Conservation (phyloP, 2,888 invertebrate species). For the Strigamia transsilvanica region DNA sequence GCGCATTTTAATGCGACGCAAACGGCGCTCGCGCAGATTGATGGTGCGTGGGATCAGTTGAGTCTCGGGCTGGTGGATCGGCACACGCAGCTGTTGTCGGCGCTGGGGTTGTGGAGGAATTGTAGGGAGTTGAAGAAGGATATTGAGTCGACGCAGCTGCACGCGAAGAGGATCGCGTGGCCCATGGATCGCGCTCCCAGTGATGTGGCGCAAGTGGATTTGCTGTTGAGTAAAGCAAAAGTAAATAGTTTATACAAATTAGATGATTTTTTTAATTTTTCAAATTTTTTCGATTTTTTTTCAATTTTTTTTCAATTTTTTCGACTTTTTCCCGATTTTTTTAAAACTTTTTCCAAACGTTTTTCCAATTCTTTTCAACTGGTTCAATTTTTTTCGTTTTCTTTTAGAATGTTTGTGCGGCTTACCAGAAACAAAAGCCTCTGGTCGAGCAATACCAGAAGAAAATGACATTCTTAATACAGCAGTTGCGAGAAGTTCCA, state of each 20-base stretch:
- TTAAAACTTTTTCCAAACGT: too few relatives aligned
- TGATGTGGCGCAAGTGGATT: constrained; percentile 56
- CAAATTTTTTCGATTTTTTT: too few relatives aligned
- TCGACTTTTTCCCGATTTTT: too few relatives aligned
- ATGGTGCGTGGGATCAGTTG: constrained; percentile 82
- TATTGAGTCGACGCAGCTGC: constrained; percentile 74
- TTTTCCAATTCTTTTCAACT: too few relatives aligned
- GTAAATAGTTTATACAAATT: constrained; percentile 53
- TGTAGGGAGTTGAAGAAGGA: constrained; percentile 77
- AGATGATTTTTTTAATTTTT: background rate
- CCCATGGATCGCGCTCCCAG: constrained; percentile 50
- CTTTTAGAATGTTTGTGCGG: constrained; percentile 49
- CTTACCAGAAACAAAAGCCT: constrained; percentile 74
- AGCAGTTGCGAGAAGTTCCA: constrained; percentile 75
- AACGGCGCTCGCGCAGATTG: constrained; percentile 78
- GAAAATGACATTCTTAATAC: constrained; percentile 76
- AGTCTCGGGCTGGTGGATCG: constrained; percentile 78
- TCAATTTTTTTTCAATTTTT: too few relatives aligned
- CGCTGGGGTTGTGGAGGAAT: constrained; percentile 78
- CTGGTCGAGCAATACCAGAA: constrained; percentile 80
- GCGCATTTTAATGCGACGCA: constrained; percentile 81
- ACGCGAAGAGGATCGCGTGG: constrained; percentile 73
- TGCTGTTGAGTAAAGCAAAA: constrained; percentile 57
- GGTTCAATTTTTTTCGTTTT: constrained; percentile 50
- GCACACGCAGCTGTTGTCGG: constrained; percentile 76